Evolutionary conservation across 2,888 invertebrate species (phyloP), one percentile per base, ranked within the genome.

Genomic region (Tenodera sinensis): DNA sequence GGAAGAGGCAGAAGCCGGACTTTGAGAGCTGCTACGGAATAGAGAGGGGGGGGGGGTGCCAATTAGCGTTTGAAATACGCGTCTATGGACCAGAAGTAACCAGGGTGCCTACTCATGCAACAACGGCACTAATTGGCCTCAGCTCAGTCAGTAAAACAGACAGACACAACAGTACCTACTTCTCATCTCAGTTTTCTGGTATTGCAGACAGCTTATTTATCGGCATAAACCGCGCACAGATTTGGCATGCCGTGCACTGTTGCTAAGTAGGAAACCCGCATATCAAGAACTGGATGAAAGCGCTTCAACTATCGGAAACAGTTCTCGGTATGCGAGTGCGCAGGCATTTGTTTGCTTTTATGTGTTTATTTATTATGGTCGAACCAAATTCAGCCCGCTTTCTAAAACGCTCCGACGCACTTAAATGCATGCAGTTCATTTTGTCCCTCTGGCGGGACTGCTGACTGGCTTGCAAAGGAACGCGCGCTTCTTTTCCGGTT

Each of bases 51-150:
- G 86, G 85, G 34, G 71, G 47, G 71, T 81, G 86, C 86, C 86
- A 86, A 86, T 86, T 86, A 86, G 86, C 81, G 86, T 71, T 86
- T 86, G 54, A 28, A 86, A 86, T 86, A 25, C 28, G 71, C 81
- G 30, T 81, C 71, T 86, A 54, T 86, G 86, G 71, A 86, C 86
- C 86, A 86, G 81, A 86, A 86, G 86, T 81, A 81, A 81, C 81
- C 28, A 30, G 86, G 54, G 85, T 20, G 81, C 3, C 86, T 86
- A 28, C 86, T 86, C 54, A 86, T 86, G 86, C 85, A 85, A 54
- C n/a, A 85, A 71, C 85, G 47, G 85, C 81, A 81, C 86, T 86
- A 86, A 86, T 86, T 86, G 86, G 86, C 81, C 71, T 42, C 81
- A 20, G 28, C 15, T 28, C 47, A 9, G 71, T 54, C 54, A 15